Base-by-base conservation (phyloP, 2,113 vertebrate species). In the Eurystomus gularis region DNA sequence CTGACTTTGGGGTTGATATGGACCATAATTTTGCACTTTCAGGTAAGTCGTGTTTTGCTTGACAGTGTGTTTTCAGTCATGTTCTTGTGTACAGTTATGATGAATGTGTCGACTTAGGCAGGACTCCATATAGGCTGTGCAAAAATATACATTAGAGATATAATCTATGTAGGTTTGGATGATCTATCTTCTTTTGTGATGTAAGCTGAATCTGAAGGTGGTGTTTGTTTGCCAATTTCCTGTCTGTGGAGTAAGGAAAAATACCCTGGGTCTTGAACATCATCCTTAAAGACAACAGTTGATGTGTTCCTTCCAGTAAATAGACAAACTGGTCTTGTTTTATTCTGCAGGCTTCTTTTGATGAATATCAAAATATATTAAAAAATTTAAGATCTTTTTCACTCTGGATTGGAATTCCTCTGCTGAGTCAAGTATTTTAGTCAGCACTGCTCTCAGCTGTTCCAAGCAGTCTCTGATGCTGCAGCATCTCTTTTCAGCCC, bases 1-100 rank as follows among this genome's bases (percentile, higher is more conserved):
- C 96, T 99, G 97, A 99, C 99, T 71, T 98, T 99, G 98, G 99
- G 99, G 71, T 98, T 99, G 97, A 99, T 99, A 98, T 99, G 99
- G 99, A 99, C 99, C 98, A 99, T 99, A 98, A 99, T 99, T 98
- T 98, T 99, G 99, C 99, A 99, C 99, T 99, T 99, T 99, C 99
- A 99, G 99, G 99, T 99, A 98, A 98, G 97, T 11, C 76, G 65
- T 3, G 11, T 58, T 48, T 13, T 69, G 65, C 66, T 88, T 96
- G n/a, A 33, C n/a, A 35, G 5, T 70, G 17, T 58, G 7, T 42
- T 84, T 84, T 81, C 1, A 2, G 9, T 79, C 25, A 57, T 14
- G 71, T 60, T 76, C 23, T 86, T 78, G 29, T 5, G 3, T 19
- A 19, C 10, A 20, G 20, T 83, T 76, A 33, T 0, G 1, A 44